Evolutionary conservation across 2,888 invertebrate species (phyloP).

Genomic region (Nycteola revayana): DNA sequence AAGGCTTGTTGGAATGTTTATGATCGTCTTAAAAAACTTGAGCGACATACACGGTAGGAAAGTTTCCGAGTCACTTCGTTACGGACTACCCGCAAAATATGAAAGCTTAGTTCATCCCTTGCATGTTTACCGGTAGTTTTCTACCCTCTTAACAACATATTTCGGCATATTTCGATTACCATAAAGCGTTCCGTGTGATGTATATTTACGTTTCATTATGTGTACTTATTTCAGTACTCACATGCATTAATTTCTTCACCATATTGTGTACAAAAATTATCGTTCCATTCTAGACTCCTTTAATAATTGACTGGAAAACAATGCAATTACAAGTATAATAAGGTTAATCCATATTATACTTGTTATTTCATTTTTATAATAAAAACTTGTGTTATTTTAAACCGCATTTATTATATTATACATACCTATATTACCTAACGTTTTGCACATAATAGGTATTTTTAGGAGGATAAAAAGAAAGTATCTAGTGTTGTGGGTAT

Average conservation of each 20-base stretch:
- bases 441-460: too few species aligned
- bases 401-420: too few species aligned
- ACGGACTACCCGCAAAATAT: conserved; percentile 70
- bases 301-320: too few species aligned
- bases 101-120: conserved; percentile 76
- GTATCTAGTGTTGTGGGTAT: too few species aligned
- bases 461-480: too few species aligned
- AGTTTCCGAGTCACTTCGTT: conserved; percentile 66
- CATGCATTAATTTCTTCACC: conserved; percentile 64
- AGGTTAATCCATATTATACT: too few species aligned
- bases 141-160: conserved; percentile 79
- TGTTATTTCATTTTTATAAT: not conserved
- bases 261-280: conserved; percentile 32
- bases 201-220: conserved; percentile 70
- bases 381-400: too few species aligned
- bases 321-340: too few species aligned
- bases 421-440: too few species aligned
- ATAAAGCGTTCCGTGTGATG: conserved; percentile 79
- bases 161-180: conserved; percentile 82
- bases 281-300: conserved; percentile 5
- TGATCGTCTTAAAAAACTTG: conserved; percentile 65
- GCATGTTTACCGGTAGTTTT: conserved; percentile 79
- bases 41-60: conserved; percentile 64
- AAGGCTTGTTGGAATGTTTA: conserved; percentile 67
- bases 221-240: conserved; percentile 50